A percentile compares a stretch with the other conserved stretches of the same genome.
These are phyloP conservation scores for Syngnathus acus DNA, from an alignment of 2,797 vertebrate species.

Conservation along the genomic window DNA sequence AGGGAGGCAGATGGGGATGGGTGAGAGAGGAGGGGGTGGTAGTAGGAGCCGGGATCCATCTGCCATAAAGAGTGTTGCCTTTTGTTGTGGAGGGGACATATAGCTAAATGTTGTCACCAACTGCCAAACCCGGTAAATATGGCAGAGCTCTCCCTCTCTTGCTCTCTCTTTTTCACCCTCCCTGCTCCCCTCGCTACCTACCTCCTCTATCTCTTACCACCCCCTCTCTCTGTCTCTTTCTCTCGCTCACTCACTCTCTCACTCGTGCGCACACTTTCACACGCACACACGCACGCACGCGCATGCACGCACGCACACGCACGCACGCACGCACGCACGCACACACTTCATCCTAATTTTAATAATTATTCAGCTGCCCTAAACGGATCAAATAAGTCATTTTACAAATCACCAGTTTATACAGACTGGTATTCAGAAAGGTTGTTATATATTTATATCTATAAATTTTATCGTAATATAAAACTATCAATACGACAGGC, in stretches of 20 bases:
- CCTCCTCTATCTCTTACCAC: not conserved
- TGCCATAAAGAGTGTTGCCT: conserved; percentile 50
- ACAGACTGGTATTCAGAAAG: not conserved
- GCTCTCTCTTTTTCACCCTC: not conserved
- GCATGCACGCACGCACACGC: no score
- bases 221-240: not conserved
- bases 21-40: conserved; percentile 7
- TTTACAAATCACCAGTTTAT: not conserved
- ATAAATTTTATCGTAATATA: no score
- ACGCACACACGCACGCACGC: not conserved
- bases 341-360: not conserved
- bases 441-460: not conserved
- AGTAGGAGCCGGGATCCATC: conserved; percentile 34
- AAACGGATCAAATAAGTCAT: not conserved
- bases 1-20: conserved; percentile 9
- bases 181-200: no score
- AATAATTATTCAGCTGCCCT: not conserved
- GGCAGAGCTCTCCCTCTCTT: conserved; percentile 19
- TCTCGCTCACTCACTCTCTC: not conserved
- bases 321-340: no score
- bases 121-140: conserved; percentile 60
- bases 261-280: no score
- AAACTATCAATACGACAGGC: no score
- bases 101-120: conserved; percentile 46
- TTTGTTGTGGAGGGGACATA: conserved; percentile 54